These are phyloP conservation scores for Calameuta filiformis DNA, from an alignment of 2,888 invertebrate genomes.

Conservation along the genomic window DNA sequence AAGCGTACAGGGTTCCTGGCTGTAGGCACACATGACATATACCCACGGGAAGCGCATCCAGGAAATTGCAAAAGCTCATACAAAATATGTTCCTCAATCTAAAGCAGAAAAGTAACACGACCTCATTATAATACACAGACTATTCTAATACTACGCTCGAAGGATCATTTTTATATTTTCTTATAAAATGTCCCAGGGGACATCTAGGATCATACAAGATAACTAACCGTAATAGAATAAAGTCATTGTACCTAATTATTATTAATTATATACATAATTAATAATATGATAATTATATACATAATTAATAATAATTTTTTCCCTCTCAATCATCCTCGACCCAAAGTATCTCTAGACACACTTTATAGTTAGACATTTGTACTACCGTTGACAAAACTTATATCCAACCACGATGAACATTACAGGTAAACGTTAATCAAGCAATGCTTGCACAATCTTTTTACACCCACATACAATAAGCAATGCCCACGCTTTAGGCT, in stretches of 20 bases:
- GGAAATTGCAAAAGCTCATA: constrained; percentile 1
- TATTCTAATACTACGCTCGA: neutral
- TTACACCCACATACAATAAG: neutral
- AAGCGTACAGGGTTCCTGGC: neutral
- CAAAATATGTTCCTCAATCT: neutral
- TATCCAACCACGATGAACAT: neutral
- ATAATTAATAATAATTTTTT: neutral
- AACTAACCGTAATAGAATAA: neutral
- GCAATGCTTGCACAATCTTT: neutral
- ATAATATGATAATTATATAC: neutral
- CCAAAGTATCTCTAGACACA: neutral
- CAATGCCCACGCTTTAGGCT: neutral
- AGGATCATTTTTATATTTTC: neutral
- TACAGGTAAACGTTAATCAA: neutral
- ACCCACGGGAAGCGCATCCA: neutral
- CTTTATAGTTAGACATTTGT: neutral
- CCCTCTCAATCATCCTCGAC: neutral
- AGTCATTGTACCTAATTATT: neutral
- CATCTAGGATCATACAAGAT: neutral
- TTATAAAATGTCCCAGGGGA: neutral
- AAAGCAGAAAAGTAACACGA: neutral
- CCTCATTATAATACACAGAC: neutral
- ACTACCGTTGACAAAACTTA: neutral
- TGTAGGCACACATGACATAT: neutral
- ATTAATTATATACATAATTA: neutral